These are phyloP conservation scores for Sterna hirundo DNA, from an alignment of 2,113 vertebrate species.

Conservation along the genomic window DNA sequence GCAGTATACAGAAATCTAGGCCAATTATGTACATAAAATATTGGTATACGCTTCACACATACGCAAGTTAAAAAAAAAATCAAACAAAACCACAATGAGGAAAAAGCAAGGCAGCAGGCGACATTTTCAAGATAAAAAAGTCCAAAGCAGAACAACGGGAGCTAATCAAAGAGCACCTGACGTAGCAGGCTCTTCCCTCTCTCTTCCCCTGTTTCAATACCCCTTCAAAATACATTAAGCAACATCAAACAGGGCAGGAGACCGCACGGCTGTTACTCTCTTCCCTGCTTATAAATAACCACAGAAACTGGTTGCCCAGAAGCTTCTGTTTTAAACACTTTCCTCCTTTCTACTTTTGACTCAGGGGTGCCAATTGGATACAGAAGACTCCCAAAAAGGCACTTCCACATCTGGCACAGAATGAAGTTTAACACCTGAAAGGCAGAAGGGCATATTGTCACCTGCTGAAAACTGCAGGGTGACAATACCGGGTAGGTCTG, in stretches of 20 bases:
- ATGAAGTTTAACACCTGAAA: not conserved
- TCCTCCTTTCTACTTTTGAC: not conserved
- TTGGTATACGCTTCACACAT: not conserved
- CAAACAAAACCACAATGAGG: not conserved
- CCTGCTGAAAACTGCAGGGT: not conserved
- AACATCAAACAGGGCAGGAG: not conserved
- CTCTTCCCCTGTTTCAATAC: not conserved
- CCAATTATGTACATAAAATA: constrained; percentile 44
- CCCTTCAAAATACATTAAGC: not conserved
- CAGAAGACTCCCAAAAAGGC: not conserved
- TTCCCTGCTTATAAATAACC: not conserved
- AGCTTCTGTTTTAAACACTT: not conserved
- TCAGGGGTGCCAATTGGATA: not conserved
- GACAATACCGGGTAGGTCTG: not conserved
- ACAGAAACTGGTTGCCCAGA: not conserved
- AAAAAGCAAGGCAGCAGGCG: not conserved
- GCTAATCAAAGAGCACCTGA: not conserved
- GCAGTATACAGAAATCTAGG: constrained; percentile 1
- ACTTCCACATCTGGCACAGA: not conserved
- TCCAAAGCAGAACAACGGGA: not conserved
- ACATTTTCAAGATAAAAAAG: not conserved
- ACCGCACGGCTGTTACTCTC: not conserved
- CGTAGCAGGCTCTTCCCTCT: not conserved
- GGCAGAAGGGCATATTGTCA: not conserved
- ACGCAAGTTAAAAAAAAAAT: not conserved